Base-by-base conservation (phyloP, 2,797 vertebrate genomes). In the Anabas testudineus region DNA sequence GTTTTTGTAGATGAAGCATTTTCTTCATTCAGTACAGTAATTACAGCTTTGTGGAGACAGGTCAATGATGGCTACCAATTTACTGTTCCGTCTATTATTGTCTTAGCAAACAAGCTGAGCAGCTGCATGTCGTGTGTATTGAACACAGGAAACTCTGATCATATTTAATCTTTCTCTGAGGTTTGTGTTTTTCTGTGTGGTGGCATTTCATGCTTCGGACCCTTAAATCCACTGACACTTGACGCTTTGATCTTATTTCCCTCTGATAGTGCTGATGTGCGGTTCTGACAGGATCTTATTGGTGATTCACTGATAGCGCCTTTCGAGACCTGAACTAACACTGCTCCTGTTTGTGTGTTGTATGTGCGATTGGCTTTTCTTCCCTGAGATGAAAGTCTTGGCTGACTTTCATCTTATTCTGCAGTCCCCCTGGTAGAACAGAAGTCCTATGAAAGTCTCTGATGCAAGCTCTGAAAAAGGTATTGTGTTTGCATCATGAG, bases 301-400 rank as follows among this genome's bases (percentile, higher is more conserved):
- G 55, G 66, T 70, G 73, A 76, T 69, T 79, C 65, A n/a, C 72
- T 60, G 45, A 76, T 19, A 59, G 57, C 49, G 14, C 56, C 65
- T 24, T 51, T 30, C 22, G 24, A 69, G 80, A 46, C 67, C 53
- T 72, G 67, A 63, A 59, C 72, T 30, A 68, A 76, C 48, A 58
- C 43, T 0, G 53, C 42, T 48, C 39, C 43, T 75, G 10, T 77
- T 67, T 58, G 64, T 34, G 53, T 37, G 53, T 58, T 47, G 70
- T 5, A 32, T 51, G 66, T 34, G 48, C 47, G 59, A 52, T 59
- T 55, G 66, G 53, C 16, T 55, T 62, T 57, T 65, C 47, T 71
- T 69, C 26, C 24, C 54, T 39, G 53, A 80, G 80, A 83, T 86
- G 71, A 86, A 84, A 82, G 83, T 72, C 67, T 79, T 43, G 63